Percentiles rank a stretch among this genome's conserved stretches.
Evolutionary conservation across 1,140 invertebrate species (phyloP).

Genomic region (Drosophila sproati): DNA sequence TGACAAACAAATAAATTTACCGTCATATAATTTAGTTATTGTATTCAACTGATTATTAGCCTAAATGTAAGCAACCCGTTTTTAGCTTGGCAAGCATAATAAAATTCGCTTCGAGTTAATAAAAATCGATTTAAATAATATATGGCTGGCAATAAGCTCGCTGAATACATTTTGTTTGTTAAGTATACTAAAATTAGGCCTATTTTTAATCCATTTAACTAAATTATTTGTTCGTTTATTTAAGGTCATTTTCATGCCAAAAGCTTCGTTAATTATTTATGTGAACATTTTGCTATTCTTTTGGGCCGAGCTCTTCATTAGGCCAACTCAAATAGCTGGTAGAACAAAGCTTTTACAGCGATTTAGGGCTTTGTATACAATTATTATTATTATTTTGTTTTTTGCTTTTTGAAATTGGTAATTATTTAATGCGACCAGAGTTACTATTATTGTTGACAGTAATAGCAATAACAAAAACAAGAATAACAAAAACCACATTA

Average conservation of each 20-base stretch:
- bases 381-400: slow-evolving; percentile 36
- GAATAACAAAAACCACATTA: slow-evolving; percentile 19
- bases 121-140: background rate
- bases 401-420: slow-evolving; percentile 49
- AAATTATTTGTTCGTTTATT: slow-evolving; percentile 7
- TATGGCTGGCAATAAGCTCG: background rate
- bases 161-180: background rate
- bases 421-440: slow-evolving; percentile 67
- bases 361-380: slow-evolving; percentile 54
- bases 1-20: slow-evolving; percentile 53
- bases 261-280: slow-evolving; percentile 22
- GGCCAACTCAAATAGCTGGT: background rate
- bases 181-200: background rate
- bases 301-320: slow-evolving; percentile 6
- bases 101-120: slow-evolving; percentile 20
- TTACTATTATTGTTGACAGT: slow-evolving; percentile 20
- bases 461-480: slow-evolving; percentile 32
- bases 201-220: slow-evolving; percentile 1
- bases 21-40: slow-evolving; percentile 62
- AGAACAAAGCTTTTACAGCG: slow-evolving; percentile 34
- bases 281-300: background rate
- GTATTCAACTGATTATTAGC: slow-evolving; percentile 56
- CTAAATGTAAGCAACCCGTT: slow-evolving; percentile 22
- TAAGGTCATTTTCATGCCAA: background rate
- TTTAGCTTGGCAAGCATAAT: background rate